These are phyloP conservation scores for Pharmacophagus antenor DNA, from an alignment of 2,888 invertebrate genomes.

Conservation along the genomic window DNA sequence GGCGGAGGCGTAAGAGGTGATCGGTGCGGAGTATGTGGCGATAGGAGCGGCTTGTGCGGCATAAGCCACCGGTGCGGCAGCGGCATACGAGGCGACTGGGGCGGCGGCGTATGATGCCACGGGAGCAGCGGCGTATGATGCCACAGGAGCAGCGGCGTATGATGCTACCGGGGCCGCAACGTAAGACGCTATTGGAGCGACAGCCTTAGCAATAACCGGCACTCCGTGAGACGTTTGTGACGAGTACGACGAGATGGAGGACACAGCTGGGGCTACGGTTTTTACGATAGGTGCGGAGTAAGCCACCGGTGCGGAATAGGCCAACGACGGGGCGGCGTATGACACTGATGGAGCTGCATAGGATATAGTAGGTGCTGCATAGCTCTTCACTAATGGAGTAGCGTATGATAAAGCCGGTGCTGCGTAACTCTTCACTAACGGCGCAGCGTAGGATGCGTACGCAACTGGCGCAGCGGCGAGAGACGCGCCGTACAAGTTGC, in stretches of 20 bases:
- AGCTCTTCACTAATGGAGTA: constrained; percentile 56
- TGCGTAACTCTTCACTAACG: constrained; percentile 53
- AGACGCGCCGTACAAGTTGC: constrained; percentile 70
- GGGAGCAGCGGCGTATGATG: constrained; percentile 66
- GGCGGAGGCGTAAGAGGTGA: constrained; percentile 40
- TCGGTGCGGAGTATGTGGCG: constrained; percentile 39
- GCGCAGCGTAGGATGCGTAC: constrained; percentile 58
- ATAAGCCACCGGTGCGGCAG: constrained; percentile 49
- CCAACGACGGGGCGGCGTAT: constrained; percentile 38
- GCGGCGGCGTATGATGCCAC: constrained; percentile 73
- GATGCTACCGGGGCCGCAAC: constrained; percentile 66
- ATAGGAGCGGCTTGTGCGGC: constrained; percentile 40
- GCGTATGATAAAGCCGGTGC: constrained; percentile 46
- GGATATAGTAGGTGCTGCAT: constrained; percentile 49
- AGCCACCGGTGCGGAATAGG: constrained; percentile 61
- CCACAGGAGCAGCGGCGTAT: constrained; percentile 63
- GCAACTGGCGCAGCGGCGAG: constrained; percentile 54
- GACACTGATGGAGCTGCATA: constrained; percentile 49
- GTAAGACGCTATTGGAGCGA: constrained; percentile 60
- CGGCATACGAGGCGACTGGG: constrained; percentile 42
- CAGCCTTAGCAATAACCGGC: constrained; percentile 45
- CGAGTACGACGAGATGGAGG: constrained; percentile 46
- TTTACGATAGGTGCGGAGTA: constrained; percentile 64
- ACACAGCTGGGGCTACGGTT: constrained; percentile 43
- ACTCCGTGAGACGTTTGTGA: constrained; percentile 47